A percentile compares a stretch with the other conserved stretches of the same genome.
These are phyloP conservation scores for Castor canadensis DNA, from an alignment of 2,113 vertebrate genomes.

Conservation along the genomic window DNA sequence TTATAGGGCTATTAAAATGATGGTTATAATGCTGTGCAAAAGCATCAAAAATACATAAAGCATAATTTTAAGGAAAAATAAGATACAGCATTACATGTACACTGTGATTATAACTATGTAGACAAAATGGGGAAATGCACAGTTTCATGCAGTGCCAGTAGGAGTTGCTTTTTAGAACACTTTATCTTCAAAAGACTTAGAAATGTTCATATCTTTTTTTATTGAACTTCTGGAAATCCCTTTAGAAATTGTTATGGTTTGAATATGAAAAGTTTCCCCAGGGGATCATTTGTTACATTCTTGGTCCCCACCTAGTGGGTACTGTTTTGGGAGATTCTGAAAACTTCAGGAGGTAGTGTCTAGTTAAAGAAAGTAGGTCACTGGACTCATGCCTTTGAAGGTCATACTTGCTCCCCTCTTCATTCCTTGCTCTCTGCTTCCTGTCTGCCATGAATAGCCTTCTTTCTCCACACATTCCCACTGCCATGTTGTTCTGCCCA, in stretches of 20 bases:
- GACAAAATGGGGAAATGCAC: not conserved
- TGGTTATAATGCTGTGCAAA: not conserved
- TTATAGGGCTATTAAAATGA: not conserved
- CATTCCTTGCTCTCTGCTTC: too few relatives aligned
- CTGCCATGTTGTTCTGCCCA: too few relatives aligned
- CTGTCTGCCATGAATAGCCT: too few relatives aligned
- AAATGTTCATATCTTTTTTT: slow-evolving; percentile 38
- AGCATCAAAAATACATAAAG: slow-evolving; percentile 15
- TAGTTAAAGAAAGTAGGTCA: too few relatives aligned
- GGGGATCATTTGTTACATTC: too few relatives aligned
- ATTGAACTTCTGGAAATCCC: not conserved
- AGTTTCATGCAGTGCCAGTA: not conserved
- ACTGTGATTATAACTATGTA: slow-evolving; percentile 12
- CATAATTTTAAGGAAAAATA: slow-evolving; percentile 31
- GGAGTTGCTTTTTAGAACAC: slow-evolving; percentile 30
- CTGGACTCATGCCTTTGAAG: too few relatives aligned
- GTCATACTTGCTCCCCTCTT: too few relatives aligned
- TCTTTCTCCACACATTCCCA: too few relatives aligned
- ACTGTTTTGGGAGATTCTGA: too few relatives aligned
- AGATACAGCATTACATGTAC: slow-evolving; percentile 3
- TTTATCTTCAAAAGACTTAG: slow-evolving; percentile 41
- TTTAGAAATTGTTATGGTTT: not conserved
- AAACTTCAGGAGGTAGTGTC: too few relatives aligned
- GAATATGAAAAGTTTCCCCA: too few relatives aligned
- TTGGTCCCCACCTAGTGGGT: too few relatives aligned